Evolutionary conservation across 2,113 vertebrate species (phyloP).

Genomic region (Datnioides undecimradiatus): DNA sequence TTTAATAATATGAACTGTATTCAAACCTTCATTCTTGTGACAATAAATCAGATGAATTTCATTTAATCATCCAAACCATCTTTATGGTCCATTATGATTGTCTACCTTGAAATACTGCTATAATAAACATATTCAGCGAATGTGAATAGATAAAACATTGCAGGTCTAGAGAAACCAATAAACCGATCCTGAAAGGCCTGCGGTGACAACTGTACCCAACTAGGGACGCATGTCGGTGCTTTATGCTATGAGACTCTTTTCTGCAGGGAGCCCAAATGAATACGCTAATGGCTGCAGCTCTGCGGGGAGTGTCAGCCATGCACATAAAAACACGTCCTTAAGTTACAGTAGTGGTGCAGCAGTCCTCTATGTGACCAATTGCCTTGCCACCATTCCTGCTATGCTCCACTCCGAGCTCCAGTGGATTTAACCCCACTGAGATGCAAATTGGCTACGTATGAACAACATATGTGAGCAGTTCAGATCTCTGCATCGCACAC

Average conservation of each 20-base stretch:
- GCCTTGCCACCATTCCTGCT: slow-evolving; percentile 28
- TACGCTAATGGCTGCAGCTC: slow-evolving; percentile 63
- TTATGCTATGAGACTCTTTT: slow-evolving; percentile 53
- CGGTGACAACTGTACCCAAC: slow-evolving; percentile 46
- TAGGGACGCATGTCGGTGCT: slow-evolving; percentile 31
- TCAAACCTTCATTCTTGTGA: slow-evolving; percentile 34
- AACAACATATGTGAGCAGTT: slow-evolving; percentile 64
- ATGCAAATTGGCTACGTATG: slow-evolving; percentile 71
- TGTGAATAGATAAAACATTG: slow-evolving; percentile 62
- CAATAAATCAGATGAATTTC: slow-evolving; percentile 48
- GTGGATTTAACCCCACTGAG: slow-evolving; percentile 65
- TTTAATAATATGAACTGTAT: slow-evolving; percentile 5
- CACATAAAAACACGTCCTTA: slow-evolving; percentile 67
- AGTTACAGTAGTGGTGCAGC: slow-evolving; percentile 47
- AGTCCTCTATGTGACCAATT: slow-evolving; percentile 29
- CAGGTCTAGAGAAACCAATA: slow-evolving; percentile 52
- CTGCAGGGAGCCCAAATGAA: slow-evolving; percentile 61
- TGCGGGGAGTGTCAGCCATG: slow-evolving; percentile 42
- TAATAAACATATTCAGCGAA: slow-evolving; percentile 51
- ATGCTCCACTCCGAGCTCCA: slow-evolving; percentile 47
- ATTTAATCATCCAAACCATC: slow-evolving; percentile 31
- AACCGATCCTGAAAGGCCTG: slow-evolving; percentile 52
- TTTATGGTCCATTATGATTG: slow-evolving; percentile 25
- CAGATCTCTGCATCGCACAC: slow-evolving; percentile 58
- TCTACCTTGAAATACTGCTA: slow-evolving; percentile 53